These are phyloP conservation scores for Sebastes steindachneri DNA, from an alignment of 2,797 vertebrate species.

Conservation along the genomic window DNA sequence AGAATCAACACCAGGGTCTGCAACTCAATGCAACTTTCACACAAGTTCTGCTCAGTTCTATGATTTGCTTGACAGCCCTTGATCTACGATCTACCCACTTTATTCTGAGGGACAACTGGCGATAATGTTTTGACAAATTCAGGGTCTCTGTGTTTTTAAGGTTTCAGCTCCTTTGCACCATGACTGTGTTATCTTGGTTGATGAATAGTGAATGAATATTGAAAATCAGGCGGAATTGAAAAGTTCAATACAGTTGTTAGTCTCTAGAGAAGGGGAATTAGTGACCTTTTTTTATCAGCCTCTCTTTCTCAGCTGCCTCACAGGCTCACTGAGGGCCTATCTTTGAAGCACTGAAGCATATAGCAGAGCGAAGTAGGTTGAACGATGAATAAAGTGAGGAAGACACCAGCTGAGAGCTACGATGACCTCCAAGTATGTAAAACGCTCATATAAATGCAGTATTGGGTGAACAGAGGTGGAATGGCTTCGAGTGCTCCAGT, in stretches of 20 bases:
- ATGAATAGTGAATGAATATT: not conserved
- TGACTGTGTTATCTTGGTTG: not conserved
- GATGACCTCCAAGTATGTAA: conserved; percentile 27
- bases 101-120: not conserved
- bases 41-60: not conserved
- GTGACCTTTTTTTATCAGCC: conserved; percentile 11
- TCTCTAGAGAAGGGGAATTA: not conserved
- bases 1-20: not conserved
- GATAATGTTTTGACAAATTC: not conserved
- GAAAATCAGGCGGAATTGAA: conserved; percentile 11
- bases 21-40: not conserved
- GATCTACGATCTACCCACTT: not conserved
- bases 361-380: conserved; percentile 2
- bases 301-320: conserved; percentile 9
- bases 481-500: not conserved
- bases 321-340: not conserved
- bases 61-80: not conserved
- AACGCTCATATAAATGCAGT: conserved; percentile 10
- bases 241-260: not conserved
- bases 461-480: not conserved
- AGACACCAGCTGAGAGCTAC: not conserved
- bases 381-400: conserved; percentile 1
- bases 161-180: not conserved
- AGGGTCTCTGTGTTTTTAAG: not conserved
- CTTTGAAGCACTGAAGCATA: conserved; percentile 7